phyloP scores from a whole-genome alignment of 2,797 vertebrate genomes.

The Lutjanus campechanus region DNA sequence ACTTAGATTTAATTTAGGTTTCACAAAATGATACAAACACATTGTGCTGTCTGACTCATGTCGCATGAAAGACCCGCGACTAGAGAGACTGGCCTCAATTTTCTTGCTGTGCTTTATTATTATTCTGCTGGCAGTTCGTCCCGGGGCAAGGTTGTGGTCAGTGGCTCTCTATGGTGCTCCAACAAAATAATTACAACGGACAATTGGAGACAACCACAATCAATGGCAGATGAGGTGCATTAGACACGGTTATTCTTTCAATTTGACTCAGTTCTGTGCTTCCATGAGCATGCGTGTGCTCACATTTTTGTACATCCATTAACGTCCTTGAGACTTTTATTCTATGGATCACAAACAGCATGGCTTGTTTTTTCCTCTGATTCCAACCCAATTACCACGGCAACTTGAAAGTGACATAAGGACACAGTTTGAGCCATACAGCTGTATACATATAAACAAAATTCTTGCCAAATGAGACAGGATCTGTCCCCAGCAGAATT shows the following conservation, averaged over 20 bases:
- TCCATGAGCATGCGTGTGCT: constrained; percentile 1
- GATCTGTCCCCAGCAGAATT: constrained; percentile 55
- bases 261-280: constrained; percentile 30
- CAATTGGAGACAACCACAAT: constrained; percentile 58
- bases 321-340: constrained; percentile 19
- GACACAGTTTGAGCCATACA: constrained; percentile 44
- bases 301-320: constrained; percentile 35
- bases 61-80: constrained; percentile 54
- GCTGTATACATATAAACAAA: constrained; percentile 47
- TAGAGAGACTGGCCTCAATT: constrained; percentile 57
- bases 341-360: constrained; percentile 31
- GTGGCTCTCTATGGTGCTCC: constrained; percentile 37
- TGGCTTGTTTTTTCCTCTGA: constrained; percentile 21
- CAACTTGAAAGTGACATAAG: constrained; percentile 51
- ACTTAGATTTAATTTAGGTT: constrained; percentile 72
- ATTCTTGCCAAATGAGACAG: constrained; percentile 56
- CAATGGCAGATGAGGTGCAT: constrained; percentile 43
- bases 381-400: constrained; percentile 60
- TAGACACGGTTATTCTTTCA: constrained; percentile 44
- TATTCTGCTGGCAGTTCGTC: constrained; percentile 54
- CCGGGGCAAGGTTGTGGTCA: constrained; percentile 62
- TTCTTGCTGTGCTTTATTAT: constrained; percentile 55
- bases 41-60: constrained; percentile 55
- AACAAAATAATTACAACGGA: constrained; percentile 63
- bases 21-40: constrained; percentile 59